Evolutionary conservation across 1,140 invertebrate genomes (phyloP).

Genomic region (Achatina immaculata): DNA sequence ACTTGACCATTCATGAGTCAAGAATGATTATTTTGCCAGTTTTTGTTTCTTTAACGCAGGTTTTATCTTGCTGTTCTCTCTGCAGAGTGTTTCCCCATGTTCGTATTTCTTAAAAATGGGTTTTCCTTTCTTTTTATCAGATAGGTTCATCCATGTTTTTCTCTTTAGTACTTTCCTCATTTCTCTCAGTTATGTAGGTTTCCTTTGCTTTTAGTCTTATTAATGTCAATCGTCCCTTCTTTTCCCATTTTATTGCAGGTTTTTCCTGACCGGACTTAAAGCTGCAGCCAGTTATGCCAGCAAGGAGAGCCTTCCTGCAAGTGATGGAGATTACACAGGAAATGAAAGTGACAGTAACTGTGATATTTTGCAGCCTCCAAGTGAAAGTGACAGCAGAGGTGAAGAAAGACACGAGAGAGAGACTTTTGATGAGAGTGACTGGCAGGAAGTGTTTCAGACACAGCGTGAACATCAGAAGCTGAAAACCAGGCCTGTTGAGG

Average conservation of each 20-base stretch:
- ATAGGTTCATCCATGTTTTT: too few species aligned
- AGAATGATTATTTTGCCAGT: too few species aligned
- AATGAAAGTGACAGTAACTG: background rate
- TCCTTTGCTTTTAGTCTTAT: too few species aligned
- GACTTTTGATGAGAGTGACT: background rate
- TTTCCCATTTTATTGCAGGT: background rate
- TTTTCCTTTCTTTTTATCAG: too few species aligned
- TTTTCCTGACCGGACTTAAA: background rate
- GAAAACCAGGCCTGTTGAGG: background rate
- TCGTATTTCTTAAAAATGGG: too few species aligned
- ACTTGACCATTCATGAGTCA: too few species aligned
- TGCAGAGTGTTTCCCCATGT: too few species aligned
- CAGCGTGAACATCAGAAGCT: background rate
- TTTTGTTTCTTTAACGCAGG: too few species aligned
- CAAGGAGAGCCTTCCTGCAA: background rate
- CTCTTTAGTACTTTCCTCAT: too few species aligned
- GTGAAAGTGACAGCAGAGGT: background rate
- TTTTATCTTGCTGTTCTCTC: too few species aligned
- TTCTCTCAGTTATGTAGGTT: too few species aligned
- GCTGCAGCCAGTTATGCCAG: background rate
- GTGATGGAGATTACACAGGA: background rate
- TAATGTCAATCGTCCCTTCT: too few species aligned
- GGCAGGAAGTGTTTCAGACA: constrained; percentile 1
- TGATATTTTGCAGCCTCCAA: background rate
- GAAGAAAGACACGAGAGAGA: constrained; percentile 1